phyloP scores from a whole-genome alignment of 2,888 invertebrate species.

The Cistogaster globosa region DNA sequence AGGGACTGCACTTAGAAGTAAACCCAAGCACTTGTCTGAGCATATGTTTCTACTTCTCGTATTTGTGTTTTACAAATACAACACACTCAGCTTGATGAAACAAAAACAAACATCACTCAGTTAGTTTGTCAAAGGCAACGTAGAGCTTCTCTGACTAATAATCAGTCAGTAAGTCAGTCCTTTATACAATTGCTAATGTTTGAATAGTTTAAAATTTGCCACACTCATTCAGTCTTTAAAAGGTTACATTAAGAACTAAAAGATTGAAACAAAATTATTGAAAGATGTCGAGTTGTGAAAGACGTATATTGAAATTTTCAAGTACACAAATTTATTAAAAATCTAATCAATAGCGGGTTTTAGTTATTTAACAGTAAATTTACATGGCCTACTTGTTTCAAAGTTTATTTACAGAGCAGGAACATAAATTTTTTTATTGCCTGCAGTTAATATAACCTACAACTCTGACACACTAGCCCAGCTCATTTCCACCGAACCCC shows the following conservation, averaged over 20 bases:
- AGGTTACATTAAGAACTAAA: not conserved
- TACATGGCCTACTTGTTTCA: too few relatives aligned
- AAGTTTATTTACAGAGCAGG: too few relatives aligned
- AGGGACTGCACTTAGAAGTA: not conserved
- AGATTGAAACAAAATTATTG: not conserved
- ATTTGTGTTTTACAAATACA: conserved; percentile 1
- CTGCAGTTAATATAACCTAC: too few relatives aligned
- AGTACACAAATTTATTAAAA: too few relatives aligned
- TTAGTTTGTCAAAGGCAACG: not conserved
- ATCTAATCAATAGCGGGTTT: too few relatives aligned
- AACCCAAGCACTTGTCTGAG: not conserved
- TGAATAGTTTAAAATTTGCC: conserved; percentile 68
- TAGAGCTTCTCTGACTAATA: too few relatives aligned
- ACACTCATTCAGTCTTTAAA: conserved; percentile 67
- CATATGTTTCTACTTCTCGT: too few relatives aligned
- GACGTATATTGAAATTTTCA: too few relatives aligned
- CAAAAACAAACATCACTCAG: conserved; percentile 23
- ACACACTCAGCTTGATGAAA: conserved; percentile 31
- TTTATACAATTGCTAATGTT: conserved; percentile 29
- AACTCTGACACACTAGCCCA: too few relatives aligned
- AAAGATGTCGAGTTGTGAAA: not conserved
- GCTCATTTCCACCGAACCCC: too few relatives aligned
- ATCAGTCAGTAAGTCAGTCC: conserved; percentile 3
- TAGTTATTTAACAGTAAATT: too few relatives aligned
- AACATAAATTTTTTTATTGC: too few relatives aligned